Base-by-base conservation (phyloP, 1,140 invertebrate species). In the Lasaia peninsularis region DNA sequence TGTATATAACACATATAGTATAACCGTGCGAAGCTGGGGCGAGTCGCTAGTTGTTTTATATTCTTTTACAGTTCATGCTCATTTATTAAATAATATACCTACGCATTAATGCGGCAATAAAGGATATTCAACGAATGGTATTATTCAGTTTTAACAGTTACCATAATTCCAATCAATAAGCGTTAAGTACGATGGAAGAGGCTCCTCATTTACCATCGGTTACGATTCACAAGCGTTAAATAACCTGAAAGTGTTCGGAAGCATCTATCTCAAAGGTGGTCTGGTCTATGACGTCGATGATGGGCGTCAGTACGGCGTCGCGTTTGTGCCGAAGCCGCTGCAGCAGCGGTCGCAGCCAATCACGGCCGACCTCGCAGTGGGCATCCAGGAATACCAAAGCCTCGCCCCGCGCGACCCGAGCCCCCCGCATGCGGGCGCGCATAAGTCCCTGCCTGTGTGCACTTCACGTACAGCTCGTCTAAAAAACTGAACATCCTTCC, bases 331-430 rank as follows among this genome's bases (percentile, higher is more conserved):
- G 93, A 61, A 98, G 95, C 59, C 96, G 89, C 62, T 94, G 91
- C 40, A 99, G 86, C 44, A 99, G 81, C 2, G 98, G 98, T 78
- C 98, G 94, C 56, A 98, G 90, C 96, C 96, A 98, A 72, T 94
- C 91, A 51, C 90, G 73, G 58, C 92, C 94, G n/a, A 92, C 93
- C 92, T 99, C 97, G 90, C 97, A 98, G 84, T 99, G 98, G n/a
- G 97, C 96, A 89, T 99, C 98, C 33, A 98, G 90, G 84, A 98
- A 98, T n/a, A 98, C 91, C 12, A 99, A 86, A 16, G 97, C 95
- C 80, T 98, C 93, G 0, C 96, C 96, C 2, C 81, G 86, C 6
- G 97, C 95, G 48, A 90, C 87, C 52, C 92, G 90, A 1, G 97
- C 96, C 18, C 97, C 97, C 49, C 91, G 91, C 55, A 98, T 88